Percentiles rank a stretch among this genome's conserved stretches.
These are phyloP conservation scores for Dynastes hyllus DNA, from an alignment of 2,888 invertebrate species.

Conservation along the genomic window DNA sequence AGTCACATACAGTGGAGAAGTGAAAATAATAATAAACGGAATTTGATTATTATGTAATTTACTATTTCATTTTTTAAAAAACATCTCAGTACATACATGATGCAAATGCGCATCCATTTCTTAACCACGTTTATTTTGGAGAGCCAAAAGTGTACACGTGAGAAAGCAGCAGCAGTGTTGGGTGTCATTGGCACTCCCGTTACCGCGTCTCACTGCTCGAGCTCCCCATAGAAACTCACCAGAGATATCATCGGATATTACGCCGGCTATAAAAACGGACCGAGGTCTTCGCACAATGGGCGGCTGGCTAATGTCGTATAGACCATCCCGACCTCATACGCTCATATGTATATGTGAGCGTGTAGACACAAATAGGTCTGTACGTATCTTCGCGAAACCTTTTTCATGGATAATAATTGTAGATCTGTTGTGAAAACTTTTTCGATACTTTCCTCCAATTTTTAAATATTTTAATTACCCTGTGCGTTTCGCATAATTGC, in stretches of 20 bases:
- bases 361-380: slow-evolving; percentile 22
- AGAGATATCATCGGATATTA: slow-evolving; percentile 55
- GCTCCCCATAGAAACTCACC: slow-evolving; percentile 43
- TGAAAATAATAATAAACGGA: too few relatives aligned
- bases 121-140: too few relatives aligned
- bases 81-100: too few relatives aligned
- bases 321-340: slow-evolving; percentile 35
- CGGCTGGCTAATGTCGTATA: slow-evolving; percentile 53
- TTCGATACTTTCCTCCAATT: neutral
- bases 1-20: too few relatives aligned
- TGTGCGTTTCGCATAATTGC: too few relatives aligned
- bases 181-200: slow-evolving; percentile 53
- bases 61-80: too few relatives aligned
- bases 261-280: slow-evolving; percentile 55
- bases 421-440: slow-evolving; percentile 22
- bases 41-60: too few relatives aligned
- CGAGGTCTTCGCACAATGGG: slow-evolving; percentile 55
- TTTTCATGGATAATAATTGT: slow-evolving; percentile 38
- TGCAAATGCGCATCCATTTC: too few relatives aligned
- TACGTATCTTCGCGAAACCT: slow-evolving; percentile 37
- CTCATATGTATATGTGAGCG: neutral
- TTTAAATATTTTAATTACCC: too few relatives aligned
- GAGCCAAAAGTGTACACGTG: neutral
- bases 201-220: slow-evolving; percentile 4
- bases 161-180: slow-evolving; percentile 33